Percentiles rank a stretch among this genome's conserved stretches.
These are phyloP conservation scores for Ciona savignyi DNA, from an alignment of 23 tunicate genomes.

Conservation along the genomic window DNA sequence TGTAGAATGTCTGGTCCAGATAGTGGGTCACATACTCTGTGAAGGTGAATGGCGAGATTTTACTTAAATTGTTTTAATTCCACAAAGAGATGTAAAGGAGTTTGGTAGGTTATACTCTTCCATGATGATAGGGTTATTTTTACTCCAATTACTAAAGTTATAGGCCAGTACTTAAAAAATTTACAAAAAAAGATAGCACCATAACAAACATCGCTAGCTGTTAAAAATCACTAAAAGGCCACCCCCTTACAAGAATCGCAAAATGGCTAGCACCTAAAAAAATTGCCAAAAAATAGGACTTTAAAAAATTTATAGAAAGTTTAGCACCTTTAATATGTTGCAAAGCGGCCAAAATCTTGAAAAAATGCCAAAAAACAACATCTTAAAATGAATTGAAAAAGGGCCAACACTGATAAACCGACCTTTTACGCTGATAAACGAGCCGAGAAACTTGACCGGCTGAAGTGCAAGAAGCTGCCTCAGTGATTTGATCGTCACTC, in stretches of 20 bases:
- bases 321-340: too few species aligned
- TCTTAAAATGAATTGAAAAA: background rate
- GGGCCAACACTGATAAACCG: background rate
- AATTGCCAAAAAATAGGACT: background rate
- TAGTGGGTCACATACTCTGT: conserved; percentile 79
- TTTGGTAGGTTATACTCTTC: too few species aligned
- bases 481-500: conserved; percentile 65
- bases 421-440: conserved; percentile 68
- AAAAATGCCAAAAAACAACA: background rate
- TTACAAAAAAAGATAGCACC: too few species aligned
- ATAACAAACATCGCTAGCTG: too few species aligned
- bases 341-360: too few species aligned
- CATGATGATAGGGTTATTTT: too few species aligned
- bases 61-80: too few species aligned
- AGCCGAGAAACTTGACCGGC: conserved; percentile 56
- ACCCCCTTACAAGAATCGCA: background rate
- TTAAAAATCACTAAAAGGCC: background rate
- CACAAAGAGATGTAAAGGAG: too few species aligned
- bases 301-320: background rate
- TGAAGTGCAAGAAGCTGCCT: conserved; percentile 58
- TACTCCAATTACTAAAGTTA: too few species aligned
- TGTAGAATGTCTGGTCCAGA: conserved; percentile 92
- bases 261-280: background rate
- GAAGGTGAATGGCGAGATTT: too few species aligned
- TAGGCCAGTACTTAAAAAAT: too few species aligned